These are phyloP conservation scores for Myripristis murdjan DNA, from an alignment of 2,797 vertebrate genomes.

Conservation along the genomic window DNA sequence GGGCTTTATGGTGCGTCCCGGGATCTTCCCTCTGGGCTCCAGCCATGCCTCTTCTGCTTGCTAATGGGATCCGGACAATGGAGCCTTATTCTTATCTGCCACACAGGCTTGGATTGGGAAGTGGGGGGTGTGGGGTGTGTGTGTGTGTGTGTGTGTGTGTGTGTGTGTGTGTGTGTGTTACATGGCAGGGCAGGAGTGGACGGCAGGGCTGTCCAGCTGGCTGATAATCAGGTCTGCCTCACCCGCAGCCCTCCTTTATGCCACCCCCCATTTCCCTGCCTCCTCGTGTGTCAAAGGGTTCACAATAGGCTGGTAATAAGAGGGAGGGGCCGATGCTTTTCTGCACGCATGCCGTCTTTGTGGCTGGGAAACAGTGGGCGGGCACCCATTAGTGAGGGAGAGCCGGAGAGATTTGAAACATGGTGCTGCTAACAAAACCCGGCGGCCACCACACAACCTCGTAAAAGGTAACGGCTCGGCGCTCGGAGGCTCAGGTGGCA, in stretches of 20 bases:
- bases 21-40: conserved; percentile 24
- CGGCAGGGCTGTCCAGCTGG: conserved; percentile 61
- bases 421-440: conserved; percentile 30
- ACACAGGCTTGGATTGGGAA: conserved; percentile 16
- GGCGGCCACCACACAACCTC: neutral
- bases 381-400: conserved; percentile 26
- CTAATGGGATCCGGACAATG: conserved; percentile 64
- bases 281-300: conserved; percentile 59
- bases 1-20: conserved; percentile 15
- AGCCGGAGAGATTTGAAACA: conserved; percentile 41
- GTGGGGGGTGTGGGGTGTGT: neutral
- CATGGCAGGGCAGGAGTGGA: neutral
- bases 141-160: no score
- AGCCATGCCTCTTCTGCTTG: conserved; percentile 29
- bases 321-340: conserved; percentile 47
- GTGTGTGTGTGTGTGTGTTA: no score
- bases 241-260: conserved; percentile 9
- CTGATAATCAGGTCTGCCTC: conserved; percentile 72
- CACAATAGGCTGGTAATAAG: conserved; percentile 67
- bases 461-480: conserved; percentile 47
- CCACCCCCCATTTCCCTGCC: conserved; percentile 50
- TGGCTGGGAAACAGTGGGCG: conserved; percentile 25
- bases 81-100: conserved; percentile 51
- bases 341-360: conserved; percentile 47
- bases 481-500: conserved; percentile 42